Evolutionary conservation across 2,797 vertebrate species (phyloP), one percentile per base, ranked within the genome.

Genomic region (Crossoptilon crossoptilon): DNA sequence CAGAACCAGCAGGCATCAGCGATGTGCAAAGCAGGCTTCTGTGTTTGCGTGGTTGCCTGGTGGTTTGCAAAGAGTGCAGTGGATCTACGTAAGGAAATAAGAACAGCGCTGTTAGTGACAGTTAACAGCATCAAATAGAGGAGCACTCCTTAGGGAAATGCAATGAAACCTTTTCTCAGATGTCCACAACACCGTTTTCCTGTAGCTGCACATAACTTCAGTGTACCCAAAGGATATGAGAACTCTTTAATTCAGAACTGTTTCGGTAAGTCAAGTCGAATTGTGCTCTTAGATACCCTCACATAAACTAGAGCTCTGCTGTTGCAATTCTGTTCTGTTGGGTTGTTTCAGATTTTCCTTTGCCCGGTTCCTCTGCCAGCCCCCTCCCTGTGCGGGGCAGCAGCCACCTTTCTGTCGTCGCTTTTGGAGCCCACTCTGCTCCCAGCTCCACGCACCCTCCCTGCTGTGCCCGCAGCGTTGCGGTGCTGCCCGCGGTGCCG

Each of bases 331-430:
- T 16, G 51, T 29, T 29, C 51, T 29, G 51, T 75, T 49, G 53
- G 26, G 37, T 80, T 41, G 29, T 69, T 74, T 58, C 73, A 51
- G 49, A 6, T 74, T 58, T 62, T 59, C 24, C n/a, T 53, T 33
- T 67, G 29, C 74, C 41, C 31, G 44, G 18, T 24, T 56, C 35
- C 44, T 55, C 48, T 18, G 3, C 33, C 72, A 67, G 77, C 9
- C 68, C 26, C 60, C 33, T 27, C 15, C 71, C 46, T 31, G 68
- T 31, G 68, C 53, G 48, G 23, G 2, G 35, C 43, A 5, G 63
- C 7, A 0, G 6, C 33, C 3, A 4, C 22, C 23, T 80, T 71
- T 13, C 64, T 29, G 17, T 9, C 56, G 33, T 48, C 31, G 0
- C 55, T 67, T 48, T 17, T 53, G 21, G 6, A 39, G 72, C 43